Evolutionary conservation across 2,888 invertebrate species (phyloP), one percentile per base, ranked within the genome.

Genomic region (Fragum fragum): DNA sequence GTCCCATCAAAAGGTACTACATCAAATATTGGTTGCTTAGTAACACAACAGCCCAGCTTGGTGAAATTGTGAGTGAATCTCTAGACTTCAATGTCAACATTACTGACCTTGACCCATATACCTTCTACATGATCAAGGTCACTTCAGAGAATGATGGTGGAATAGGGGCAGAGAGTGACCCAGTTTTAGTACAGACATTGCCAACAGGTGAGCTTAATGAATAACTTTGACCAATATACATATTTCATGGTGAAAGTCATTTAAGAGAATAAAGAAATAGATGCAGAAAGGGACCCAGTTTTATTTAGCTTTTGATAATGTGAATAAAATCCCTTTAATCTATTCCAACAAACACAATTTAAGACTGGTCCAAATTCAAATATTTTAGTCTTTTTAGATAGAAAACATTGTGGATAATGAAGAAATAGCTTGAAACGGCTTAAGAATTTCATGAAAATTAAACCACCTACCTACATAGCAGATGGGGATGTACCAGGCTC

Each of bases 91-190:
- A 81, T 18, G 81, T 80, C 16, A 83, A 85, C 53, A 83, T 91
- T 42, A 83, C 74, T 71, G 88, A 85, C 70, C 86, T 92, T 71
- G 87, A 81, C 53, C 91, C 92, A 68, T 92, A 91, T 90, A 91
- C 85, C 63, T 77, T 79, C 79, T 92, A 91, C 75, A 81, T 83
- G 73, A 77, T 92, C 18, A 79, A 81, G 36, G 71, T 92, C 36
- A 80, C 80, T 57, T 87, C 89, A 32, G 90, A 89, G 73, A 92
- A 92, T 85, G 84, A 86, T 16, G 89, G 83, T 70, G 92, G 92
- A 14, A 29, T 73, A 7, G 87, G 92, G 9, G 86, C 87, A 5
- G 39, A 75, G 2, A 89, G 89, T 82, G 73, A 81, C 29, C 66
- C 80, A 32, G 73, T 85, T 9, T 55, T 57, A 39, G 82, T 87